Percentiles rank a stretch among this genome's conserved stretches.
These are phyloP conservation scores for Rhinophrynus dorsalis DNA, from an alignment of 2,797 vertebrate species.

Conservation along the genomic window DNA sequence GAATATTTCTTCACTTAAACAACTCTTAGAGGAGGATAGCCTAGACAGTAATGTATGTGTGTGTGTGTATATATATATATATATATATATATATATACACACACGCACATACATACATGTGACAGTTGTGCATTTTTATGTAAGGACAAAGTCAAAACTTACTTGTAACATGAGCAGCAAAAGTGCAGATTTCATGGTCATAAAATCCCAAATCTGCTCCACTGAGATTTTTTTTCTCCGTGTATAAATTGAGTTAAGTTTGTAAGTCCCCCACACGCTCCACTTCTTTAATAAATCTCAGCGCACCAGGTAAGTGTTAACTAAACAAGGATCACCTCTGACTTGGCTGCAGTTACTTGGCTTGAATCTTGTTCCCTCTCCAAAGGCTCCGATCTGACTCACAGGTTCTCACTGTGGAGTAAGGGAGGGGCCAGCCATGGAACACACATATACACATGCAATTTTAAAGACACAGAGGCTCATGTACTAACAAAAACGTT, in stretches of 20 bases:
- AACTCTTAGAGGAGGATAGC: too few species aligned
- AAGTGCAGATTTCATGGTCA: conserved; percentile 25
- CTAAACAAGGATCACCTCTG: not conserved
- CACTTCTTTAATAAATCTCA: not conserved
- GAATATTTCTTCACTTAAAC: too few species aligned
- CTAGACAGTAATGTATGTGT: too few species aligned
- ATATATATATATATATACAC: too few species aligned
- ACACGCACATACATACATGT: too few species aligned
- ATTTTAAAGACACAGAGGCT: not conserved
- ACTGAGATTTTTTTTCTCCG: not conserved
- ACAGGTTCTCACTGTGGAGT: conserved; percentile 17
- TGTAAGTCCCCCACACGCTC: not conserved
- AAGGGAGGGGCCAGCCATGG: conserved; percentile 16
- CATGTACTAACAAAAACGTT: too few species aligned
- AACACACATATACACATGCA: not conserved
- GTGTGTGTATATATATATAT: too few species aligned
- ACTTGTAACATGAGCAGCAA: conserved; percentile 32
- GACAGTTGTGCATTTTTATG: too few species aligned
- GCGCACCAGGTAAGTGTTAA: not conserved
- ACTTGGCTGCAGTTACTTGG: not conserved
- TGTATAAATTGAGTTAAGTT: not conserved
- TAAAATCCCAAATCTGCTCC: not conserved
- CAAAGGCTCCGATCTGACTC: conserved; percentile 13
- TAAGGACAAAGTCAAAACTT: too few species aligned
- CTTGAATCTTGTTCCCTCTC: conserved; percentile 19